Conservation (phyloP, 2,797 vertebrate genomes). For the Sebastes variabilis region DNA sequence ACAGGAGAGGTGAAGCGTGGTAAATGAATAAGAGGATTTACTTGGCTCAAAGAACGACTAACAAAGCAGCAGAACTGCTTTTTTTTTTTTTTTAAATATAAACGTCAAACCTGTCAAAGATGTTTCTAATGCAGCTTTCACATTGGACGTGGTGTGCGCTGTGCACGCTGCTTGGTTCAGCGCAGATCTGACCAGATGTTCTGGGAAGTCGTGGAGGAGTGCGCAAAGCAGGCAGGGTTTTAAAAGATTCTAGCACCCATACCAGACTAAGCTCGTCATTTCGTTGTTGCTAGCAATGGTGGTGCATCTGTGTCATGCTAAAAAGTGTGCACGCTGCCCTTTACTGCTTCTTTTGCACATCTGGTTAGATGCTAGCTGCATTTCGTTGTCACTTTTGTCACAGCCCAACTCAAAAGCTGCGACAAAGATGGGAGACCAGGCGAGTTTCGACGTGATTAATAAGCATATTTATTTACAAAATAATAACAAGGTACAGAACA, state of each 20-base stretch:
- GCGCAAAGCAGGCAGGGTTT: background rate
- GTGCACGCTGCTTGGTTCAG: background rate
- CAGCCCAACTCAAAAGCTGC: too few relatives aligned
- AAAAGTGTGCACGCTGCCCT: background rate
- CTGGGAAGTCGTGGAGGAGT: background rate
- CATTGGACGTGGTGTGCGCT: background rate
- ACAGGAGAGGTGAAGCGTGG: background rate
- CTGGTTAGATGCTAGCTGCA: conserved; percentile 14
- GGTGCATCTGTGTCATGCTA: background rate
- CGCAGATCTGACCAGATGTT: background rate
- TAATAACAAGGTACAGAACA: too few relatives aligned
- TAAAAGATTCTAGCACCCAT: background rate
- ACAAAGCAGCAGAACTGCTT: background rate
- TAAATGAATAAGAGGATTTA: background rate
- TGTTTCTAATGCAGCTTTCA: background rate
- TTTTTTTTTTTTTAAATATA: too few relatives aligned
- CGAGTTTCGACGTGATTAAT: too few relatives aligned
- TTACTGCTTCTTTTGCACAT: conserved; percentile 20
- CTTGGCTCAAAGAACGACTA: background rate
- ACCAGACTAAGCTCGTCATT: background rate
- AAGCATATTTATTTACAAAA: too few relatives aligned
- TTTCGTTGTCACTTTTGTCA: background rate
- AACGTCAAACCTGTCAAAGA: background rate
- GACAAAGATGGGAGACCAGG: too few relatives aligned
- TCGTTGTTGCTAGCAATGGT: background rate